Evolutionary conservation across 2,797 vertebrate genomes (phyloP), one percentile per base, ranked within the genome.

Genomic region (Eulemur rubriventer): DNA sequence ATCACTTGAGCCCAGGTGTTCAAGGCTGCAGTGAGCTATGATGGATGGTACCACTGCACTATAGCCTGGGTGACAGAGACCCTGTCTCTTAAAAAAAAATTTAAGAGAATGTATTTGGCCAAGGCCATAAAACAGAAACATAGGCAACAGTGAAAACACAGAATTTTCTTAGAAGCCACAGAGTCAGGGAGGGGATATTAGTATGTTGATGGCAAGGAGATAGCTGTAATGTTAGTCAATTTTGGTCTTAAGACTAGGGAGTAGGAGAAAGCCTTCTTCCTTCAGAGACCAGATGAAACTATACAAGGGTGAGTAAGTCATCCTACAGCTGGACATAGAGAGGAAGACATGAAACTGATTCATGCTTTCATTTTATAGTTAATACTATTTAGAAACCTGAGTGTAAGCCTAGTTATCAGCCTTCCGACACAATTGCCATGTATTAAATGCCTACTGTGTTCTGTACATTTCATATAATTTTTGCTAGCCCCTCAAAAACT

Each of bases 121-220:
- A 24, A 90, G 67, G 35, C 41, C 26, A 50, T 88, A 41, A 94
- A 83, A 67, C 55, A 93, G 59, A 75, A 94, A 82, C 41, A 78
- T 52, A 87, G 70, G 33, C 52, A 48, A 65, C 75, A 69, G 30
- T 82, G 73, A 73, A 96, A 95, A 88, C 87, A 55, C 11, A 46
- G 65, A 82, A 75, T 96, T 95, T 97, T 88, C 85, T 91, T 94
- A 76, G 93, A 72, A 96, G 50, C 93, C 94, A 57, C 35, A 1
- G 92, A 33, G 24, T 87, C 86, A 87, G 93, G 95, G 87, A 93
- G 89, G 87, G 76, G 3, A n/a, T 95, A 16, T 55, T 50, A 69
- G 50, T 28, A 41, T 67, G 46, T 52, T 90, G 50, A 92, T 70
- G 41, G 35, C 48, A 89, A 55, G 73, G 88, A 61, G 48, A 69